Conservation (phyloP, 2,888 invertebrate genomes). For the Drosophila glabriapex region DNA sequence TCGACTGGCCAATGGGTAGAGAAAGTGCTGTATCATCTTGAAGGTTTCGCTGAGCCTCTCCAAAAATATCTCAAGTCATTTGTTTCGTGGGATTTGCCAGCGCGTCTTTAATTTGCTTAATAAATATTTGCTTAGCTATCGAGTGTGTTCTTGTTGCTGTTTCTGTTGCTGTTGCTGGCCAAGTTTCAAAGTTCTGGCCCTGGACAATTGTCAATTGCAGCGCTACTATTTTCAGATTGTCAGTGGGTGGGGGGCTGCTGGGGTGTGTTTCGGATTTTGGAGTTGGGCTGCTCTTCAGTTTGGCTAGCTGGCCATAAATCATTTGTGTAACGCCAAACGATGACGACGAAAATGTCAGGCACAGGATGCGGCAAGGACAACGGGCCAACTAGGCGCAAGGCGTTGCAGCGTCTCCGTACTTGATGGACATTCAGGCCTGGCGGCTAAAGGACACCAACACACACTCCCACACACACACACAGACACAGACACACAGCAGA, state of each 20-base stretch:
- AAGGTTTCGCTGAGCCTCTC: conserved; percentile 14
- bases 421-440: conserved; percentile 74
- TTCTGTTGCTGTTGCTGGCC: conserved; percentile 2
- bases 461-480: background rate
- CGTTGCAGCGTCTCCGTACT: conserved; percentile 61
- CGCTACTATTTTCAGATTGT: conserved; percentile 46
- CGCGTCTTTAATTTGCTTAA: conserved; percentile 77
- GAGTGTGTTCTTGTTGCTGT: conserved; percentile 14
- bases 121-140: conserved; percentile 70
- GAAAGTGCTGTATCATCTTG: conserved; percentile 61
- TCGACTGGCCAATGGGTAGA: conserved; percentile 47
- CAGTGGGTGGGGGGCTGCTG: conserved; percentile 13
- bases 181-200: conserved; percentile 3
- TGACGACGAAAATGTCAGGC: conserved; percentile 75
- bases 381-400: conserved; percentile 29
- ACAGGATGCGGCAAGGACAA: conserved; percentile 67
- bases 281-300: conserved; percentile 53
- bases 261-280: conserved; percentile 7
- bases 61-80: conserved; percentile 71
- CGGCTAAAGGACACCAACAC: conserved; percentile 49
- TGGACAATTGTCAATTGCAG: conserved; percentile 78
- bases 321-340: conserved; percentile 62
- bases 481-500: conserved; percentile 13
- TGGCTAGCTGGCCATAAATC: conserved; percentile 61
- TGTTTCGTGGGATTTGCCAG: conserved; percentile 73